These are phyloP conservation scores for Peucedramus taeniatus DNA, from an alignment of 2,113 vertebrate genomes.

Conservation along the genomic window DNA sequence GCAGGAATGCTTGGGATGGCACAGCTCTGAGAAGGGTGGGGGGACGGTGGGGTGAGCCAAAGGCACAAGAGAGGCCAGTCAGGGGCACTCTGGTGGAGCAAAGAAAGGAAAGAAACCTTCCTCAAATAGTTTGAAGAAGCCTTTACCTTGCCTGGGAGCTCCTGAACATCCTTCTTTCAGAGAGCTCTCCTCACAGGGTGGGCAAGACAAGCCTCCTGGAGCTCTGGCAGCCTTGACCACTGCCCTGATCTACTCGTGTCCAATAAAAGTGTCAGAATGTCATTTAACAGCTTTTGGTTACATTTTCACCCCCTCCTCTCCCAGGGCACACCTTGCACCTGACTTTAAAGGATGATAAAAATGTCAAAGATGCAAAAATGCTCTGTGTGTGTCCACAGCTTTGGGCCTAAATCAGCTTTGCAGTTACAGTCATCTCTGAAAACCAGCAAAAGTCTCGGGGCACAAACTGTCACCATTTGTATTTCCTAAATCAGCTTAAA, in stretches of 20 bases:
- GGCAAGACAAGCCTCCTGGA: background rate
- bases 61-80: background rate
- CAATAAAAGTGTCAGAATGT: background rate
- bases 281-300: background rate
- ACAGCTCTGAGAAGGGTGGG: background rate
- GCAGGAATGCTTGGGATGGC: background rate
- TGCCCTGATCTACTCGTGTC: background rate
- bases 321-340: background rate
- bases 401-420: background rate
- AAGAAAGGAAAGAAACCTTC: background rate
- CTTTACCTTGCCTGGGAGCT: background rate
- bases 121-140: background rate
- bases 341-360: background rate
- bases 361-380: background rate
- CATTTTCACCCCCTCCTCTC: background rate
- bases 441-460: background rate
- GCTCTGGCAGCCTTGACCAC: background rate
- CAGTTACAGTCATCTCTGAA: background rate
- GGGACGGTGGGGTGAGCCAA: accelerated
- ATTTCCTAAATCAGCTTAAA: background rate
- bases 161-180: background rate
- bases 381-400: background rate
- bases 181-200: background rate
- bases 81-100: background rate
- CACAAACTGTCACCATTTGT: background rate